Conservation (phyloP, 2,888 invertebrate genomes). For the Dioctria rufipes region DNA sequence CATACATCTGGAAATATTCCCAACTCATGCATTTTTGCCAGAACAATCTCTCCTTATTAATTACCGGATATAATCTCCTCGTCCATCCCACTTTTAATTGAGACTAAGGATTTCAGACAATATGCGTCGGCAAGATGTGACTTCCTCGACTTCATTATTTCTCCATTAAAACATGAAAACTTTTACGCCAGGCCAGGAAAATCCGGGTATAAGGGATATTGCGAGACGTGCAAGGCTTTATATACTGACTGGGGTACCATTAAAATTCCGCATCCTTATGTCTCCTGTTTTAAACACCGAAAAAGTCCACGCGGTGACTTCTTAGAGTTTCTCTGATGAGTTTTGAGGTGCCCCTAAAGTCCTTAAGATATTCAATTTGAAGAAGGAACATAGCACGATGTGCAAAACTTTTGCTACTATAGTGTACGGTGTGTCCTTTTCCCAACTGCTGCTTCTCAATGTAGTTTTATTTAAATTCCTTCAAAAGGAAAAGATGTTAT, state of each 20-base stretch:
- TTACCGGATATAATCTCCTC: conserved; percentile 51
- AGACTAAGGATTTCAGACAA: conserved; percentile 49
- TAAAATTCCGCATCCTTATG: conserved; percentile 53
- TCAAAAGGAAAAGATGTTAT: not conserved
- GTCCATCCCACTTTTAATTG: conserved; percentile 48
- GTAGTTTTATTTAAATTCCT: not conserved
- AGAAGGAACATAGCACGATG: conserved; percentile 7
- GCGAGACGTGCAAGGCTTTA: conserved; percentile 28
- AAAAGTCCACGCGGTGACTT: conserved; percentile 49
- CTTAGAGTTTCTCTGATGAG: conserved; percentile 50
- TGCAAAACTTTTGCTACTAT: conserved; percentile 38
- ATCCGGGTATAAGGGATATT: conserved; percentile 1
- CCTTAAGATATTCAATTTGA: conserved; percentile 50
- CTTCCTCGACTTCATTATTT: conserved; percentile 54
- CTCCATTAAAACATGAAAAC: conserved; percentile 49
- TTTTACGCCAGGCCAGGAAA: conserved; percentile 47
- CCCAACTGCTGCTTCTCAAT: conserved; percentile 33
- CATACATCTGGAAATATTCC: conserved; percentile 15
- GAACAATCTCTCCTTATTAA: conserved; percentile 48
- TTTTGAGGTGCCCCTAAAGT: conserved; percentile 40
- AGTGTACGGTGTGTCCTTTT: conserved; percentile 42
- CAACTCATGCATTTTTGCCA: conserved; percentile 46
- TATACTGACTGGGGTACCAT: conserved; percentile 28
- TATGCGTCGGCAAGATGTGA: conserved; percentile 53
- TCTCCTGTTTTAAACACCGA: conserved; percentile 49